These are phyloP conservation scores for Brachyopa scutellaris DNA, from an alignment of 2,888 invertebrate species.

Conservation along the genomic window DNA sequence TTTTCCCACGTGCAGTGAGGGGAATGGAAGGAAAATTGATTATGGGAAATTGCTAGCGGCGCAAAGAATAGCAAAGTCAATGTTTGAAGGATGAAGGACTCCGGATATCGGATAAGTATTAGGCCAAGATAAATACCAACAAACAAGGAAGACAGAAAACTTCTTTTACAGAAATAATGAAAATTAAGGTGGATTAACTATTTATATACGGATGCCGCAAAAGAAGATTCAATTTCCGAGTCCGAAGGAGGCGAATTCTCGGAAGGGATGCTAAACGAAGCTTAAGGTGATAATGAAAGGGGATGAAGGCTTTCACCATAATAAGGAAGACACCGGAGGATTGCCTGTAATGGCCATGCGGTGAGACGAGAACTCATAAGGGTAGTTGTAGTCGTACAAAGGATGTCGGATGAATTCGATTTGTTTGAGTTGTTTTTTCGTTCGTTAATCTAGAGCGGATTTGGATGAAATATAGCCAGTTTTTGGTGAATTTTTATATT, in stretches of 20 bases:
- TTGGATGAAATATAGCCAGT: too few species aligned
- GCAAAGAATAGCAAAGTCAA: constrained; percentile 41
- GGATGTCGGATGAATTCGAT: too few species aligned
- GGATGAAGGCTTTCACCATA: constrained; percentile 30
- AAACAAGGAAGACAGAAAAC: constrained; percentile 17
- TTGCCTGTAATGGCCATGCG: constrained; percentile 33
- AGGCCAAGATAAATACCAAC: constrained; percentile 43
- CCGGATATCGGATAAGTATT: constrained; percentile 44
- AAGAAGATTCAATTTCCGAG: not conserved
- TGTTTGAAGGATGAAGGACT: constrained; percentile 40
- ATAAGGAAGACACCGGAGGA: constrained; percentile 32
- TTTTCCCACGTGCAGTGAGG: not conserved
- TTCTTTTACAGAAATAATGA: constrained; percentile 26
- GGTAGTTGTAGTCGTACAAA: not conserved
- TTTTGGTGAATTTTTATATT: too few species aligned
- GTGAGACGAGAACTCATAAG: constrained; percentile 11
- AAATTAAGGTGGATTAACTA: constrained; percentile 44
- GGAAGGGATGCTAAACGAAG: constrained; percentile 25
- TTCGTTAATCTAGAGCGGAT: too few species aligned
- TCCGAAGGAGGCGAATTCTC: not conserved
- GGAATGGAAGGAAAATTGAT: constrained; percentile 23
- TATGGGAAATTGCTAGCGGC: constrained; percentile 37
- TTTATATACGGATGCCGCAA: not conserved
- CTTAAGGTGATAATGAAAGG: constrained; percentile 61
- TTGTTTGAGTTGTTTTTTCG: not conserved